Conservation (phyloP, 2,113 vertebrate species). For the Chloropsis cyanopogon region DNA sequence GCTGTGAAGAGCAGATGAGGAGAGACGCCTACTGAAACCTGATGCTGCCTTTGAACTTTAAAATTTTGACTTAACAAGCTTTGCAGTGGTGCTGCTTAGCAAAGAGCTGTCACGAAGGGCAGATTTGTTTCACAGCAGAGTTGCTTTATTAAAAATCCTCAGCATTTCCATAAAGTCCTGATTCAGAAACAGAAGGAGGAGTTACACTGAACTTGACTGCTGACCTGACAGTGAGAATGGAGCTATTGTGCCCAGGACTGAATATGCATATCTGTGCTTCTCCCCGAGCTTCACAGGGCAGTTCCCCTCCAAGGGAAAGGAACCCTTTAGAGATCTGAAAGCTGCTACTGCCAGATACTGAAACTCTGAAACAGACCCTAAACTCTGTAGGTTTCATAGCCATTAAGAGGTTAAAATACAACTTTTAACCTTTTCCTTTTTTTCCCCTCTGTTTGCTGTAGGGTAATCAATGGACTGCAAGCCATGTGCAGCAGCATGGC, state of each 20-base stretch:
- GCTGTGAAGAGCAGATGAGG: slow-evolving; percentile 49
- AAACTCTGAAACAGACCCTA: background rate
- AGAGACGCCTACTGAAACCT: slow-evolving; percentile 55
- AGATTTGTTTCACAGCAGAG: slow-evolving; percentile 35
- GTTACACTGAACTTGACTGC: slow-evolving; percentile 60
- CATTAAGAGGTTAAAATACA: background rate
- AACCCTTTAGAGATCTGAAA: slow-evolving; percentile 18
- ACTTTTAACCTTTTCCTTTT: background rate
- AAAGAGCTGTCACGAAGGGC: slow-evolving; percentile 35
- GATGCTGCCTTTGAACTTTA: slow-evolving; percentile 62
- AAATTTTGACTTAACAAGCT: slow-evolving; percentile 48
- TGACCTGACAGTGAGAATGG: slow-evolving; percentile 65
- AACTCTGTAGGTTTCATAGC: background rate
- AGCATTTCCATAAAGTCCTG: slow-evolving; percentile 49
- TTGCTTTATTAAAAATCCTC: slow-evolving; percentile 46
- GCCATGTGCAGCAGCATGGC: background rate
- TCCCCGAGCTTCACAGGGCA: background rate
- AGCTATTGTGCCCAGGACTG: slow-evolving; percentile 55
- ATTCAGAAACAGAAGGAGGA: slow-evolving; percentile 60
- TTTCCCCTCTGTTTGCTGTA: background rate
- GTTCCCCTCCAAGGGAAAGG: background rate
- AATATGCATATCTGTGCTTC: slow-evolving; percentile 51
- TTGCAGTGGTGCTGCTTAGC: background rate
- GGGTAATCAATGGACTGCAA: background rate
- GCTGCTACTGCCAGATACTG: background rate